phyloP scores from a whole-genome alignment of 1,140 invertebrate species.

The Ceratosolen fusciceps region DNA sequence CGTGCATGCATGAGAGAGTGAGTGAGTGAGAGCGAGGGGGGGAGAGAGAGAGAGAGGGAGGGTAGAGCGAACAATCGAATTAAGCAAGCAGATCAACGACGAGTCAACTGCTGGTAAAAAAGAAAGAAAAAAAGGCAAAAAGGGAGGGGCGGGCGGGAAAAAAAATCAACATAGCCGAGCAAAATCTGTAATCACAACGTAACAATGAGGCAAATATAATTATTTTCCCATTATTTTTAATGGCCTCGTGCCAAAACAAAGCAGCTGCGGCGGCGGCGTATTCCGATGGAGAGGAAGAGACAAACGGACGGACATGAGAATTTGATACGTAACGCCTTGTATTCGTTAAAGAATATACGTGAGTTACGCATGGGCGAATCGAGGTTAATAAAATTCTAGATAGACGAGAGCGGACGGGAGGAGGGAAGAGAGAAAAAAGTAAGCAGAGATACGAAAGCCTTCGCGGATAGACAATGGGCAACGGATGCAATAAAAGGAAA shows the following conservation, averaged over 20 bases:
- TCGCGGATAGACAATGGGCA: conserved; percentile 21
- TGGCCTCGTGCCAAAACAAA: not conserved
- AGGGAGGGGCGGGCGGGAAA: no score
- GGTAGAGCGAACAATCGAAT: no score
- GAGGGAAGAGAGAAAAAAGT: conserved; percentile 25
- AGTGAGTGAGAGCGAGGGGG: no score
- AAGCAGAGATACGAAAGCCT: no score
- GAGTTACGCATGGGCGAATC: conserved; percentile 38
- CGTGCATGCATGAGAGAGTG: no score
- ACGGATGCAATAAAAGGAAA: conserved; percentile 9
- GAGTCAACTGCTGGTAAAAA: no score
- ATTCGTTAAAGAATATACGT: not conserved
- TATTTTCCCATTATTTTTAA: conserved; percentile 13
- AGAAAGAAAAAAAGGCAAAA: no score
- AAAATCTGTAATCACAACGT: not conserved
- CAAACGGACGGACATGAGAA: not conserved
- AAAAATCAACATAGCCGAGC: no score
- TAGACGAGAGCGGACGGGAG: conserved; percentile 11
- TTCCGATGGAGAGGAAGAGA: not conserved
- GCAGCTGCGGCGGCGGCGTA: no score
- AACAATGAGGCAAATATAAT: not conserved
- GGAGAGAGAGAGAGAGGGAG: no score
- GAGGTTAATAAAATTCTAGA: conserved; percentile 41
- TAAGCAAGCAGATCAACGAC: no score
- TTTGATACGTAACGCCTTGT: conserved; percentile 2